A percentile compares a stretch with the other conserved stretches of the same genome.
phyloP scores from a whole-genome alignment of 1,140 invertebrate species.

The Cydia pomonella region DNA sequence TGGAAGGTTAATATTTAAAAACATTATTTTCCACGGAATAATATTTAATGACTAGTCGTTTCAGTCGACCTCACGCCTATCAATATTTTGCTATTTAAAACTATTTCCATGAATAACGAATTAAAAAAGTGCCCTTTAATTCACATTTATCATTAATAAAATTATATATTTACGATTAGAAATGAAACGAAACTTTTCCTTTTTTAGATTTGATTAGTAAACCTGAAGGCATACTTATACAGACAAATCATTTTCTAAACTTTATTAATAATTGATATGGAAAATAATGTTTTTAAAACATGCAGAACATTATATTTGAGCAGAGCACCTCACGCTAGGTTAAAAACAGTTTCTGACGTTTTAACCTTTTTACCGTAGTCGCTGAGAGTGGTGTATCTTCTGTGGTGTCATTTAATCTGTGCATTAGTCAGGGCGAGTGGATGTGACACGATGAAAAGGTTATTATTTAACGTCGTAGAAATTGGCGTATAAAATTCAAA shows the following conservation, averaged over 20 bases:
- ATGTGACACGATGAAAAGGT: background rate
- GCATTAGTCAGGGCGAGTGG: background rate
- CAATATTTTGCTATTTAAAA: slow-evolving; percentile 36
- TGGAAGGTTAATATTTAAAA: slow-evolving; percentile 32
- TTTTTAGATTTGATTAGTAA: background rate
- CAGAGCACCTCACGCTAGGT: slow-evolving; percentile 26
- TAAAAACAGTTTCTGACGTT: background rate
- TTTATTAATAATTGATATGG: background rate
- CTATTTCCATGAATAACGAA: slow-evolving; percentile 18
- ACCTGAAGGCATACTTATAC: background rate
- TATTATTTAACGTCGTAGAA: background rate
- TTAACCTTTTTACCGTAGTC: slow-evolving; percentile 10
- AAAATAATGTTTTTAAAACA: slow-evolving; percentile 31
- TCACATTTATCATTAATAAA: background rate
- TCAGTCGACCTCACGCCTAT: slow-evolving; percentile 12
- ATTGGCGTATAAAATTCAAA: slow-evolving; percentile 7
- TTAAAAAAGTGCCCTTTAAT: background rate
- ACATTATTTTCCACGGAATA: slow-evolving; percentile 27
- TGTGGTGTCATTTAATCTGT: background rate
- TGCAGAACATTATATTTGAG: slow-evolving; percentile 22
- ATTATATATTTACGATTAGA: background rate
- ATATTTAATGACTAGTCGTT: slow-evolving; percentile 13
- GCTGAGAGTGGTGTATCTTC: background rate
- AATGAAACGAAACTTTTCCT: background rate
- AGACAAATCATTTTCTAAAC: background rate